Evolutionary conservation across 2,888 invertebrate genomes (phyloP).

Genomic region (Mesorhabditis belari): DNA sequence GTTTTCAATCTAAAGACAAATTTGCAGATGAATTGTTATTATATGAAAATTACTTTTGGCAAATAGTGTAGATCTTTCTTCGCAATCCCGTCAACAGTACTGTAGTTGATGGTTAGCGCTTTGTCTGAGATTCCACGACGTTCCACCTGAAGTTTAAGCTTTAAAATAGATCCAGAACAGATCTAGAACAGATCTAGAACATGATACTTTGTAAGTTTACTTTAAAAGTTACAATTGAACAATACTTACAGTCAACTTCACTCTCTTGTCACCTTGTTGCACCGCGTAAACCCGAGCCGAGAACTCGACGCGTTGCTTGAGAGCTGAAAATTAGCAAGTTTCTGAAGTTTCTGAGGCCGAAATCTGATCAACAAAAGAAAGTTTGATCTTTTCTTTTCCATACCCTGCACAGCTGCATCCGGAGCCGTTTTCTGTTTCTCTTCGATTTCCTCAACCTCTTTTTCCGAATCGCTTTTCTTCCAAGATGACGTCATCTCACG

Average conservation of each 20-base stretch:
- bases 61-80: constrained; percentile 61
- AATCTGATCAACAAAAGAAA: too few species aligned
- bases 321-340: constrained; percentile 10
- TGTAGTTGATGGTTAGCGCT: constrained; percentile 54
- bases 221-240: too few species aligned
- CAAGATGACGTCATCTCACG: constrained; percentile 29
- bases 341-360: too few species aligned
- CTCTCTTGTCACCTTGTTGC: constrained; percentile 14
- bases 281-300: constrained; percentile 33
- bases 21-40: background rate
- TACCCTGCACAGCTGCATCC: constrained; percentile 10
- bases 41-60: constrained; percentile 54
- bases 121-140: constrained; percentile 27
- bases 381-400: background rate
- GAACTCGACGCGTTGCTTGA: constrained; percentile 33
- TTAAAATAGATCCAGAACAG: too few species aligned
- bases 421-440: constrained; percentile 3
- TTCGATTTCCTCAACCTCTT: constrained; percentile 16
- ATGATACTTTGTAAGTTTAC: too few species aligned
- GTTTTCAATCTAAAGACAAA: background rate
- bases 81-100: constrained; percentile 63
- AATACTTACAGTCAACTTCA: constrained; percentile 17
- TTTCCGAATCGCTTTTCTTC: constrained; percentile 24
- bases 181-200: too few species aligned
- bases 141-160: constrained; percentile 18